Conservation (phyloP, 2,888 invertebrate species). For the Amiota communis region DNA sequence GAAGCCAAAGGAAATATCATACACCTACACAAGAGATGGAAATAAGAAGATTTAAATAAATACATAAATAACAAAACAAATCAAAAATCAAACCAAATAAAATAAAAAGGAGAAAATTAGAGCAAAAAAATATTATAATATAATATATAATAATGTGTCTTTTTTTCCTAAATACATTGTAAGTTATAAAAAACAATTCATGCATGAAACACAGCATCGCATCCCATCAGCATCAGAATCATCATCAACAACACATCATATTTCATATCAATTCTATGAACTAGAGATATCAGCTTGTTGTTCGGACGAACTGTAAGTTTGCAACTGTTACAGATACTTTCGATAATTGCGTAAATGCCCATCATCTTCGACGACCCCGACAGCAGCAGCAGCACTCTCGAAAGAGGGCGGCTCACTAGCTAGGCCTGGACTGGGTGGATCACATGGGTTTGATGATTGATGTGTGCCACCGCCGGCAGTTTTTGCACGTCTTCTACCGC, state of each 20-base stretch:
- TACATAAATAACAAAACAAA: too few relatives aligned
- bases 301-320: neutral
- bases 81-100: too few relatives aligned
- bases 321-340: constrained; percentile 71
- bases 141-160: too few relatives aligned
- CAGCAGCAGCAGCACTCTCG: constrained; percentile 72
- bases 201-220: constrained; percentile 3
- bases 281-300: neutral
- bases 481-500: constrained; percentile 65
- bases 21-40: too few relatives aligned
- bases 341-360: constrained; percentile 71
- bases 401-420: constrained; percentile 72
- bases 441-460: constrained; percentile 46
- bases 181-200: neutral
- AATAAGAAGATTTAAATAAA: too few relatives aligned
- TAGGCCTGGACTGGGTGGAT: constrained; percentile 68
- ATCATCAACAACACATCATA: too few relatives aligned
- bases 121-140: too few relatives aligned
- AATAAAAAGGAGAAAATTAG: too few relatives aligned
- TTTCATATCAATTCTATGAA: neutral
- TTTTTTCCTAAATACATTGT: too few relatives aligned
- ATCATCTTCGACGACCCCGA: constrained; percentile 67
- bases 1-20: too few relatives aligned
- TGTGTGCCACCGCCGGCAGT: constrained; percentile 42
- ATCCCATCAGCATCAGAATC: too few relatives aligned